A percentile compares a stretch with the other conserved stretches of the same genome.
These are phyloP conservation scores for Climacteris rufus DNA, from an alignment of 2,113 vertebrate genomes.

Conservation along the genomic window DNA sequence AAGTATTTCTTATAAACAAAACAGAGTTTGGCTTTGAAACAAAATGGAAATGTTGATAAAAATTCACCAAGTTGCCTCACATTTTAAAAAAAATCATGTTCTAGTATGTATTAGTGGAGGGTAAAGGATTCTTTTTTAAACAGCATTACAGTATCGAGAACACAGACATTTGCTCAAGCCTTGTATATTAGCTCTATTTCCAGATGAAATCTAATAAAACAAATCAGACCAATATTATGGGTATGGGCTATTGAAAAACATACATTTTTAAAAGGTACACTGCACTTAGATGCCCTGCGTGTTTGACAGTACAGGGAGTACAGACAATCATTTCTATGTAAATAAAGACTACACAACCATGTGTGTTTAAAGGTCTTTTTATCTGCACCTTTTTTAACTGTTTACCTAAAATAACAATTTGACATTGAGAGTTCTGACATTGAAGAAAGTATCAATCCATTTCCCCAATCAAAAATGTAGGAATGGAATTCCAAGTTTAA, in stretches of 20 bases:
- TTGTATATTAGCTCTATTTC: not conserved
- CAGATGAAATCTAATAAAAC: not conserved
- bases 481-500: not conserved
- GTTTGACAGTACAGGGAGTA: not conserved
- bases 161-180: not conserved
- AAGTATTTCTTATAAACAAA: not conserved
- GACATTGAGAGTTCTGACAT: not conserved
- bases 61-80: not conserved
- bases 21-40: not conserved
- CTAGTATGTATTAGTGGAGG: not conserved
- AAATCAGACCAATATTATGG: not conserved
- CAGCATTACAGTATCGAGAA: not conserved
- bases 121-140: not conserved
- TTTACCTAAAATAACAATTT: not conserved
- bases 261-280: not conserved
- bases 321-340: not conserved
- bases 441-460: not conserved
- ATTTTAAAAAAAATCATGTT: not conserved
- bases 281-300: not conserved
- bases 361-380: not conserved
- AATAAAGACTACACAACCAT: not conserved
- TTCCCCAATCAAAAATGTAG: not conserved
- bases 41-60: not conserved
- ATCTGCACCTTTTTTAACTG: not conserved
- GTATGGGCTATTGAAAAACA: not conserved